Evolutionary conservation across 2,113 vertebrate genomes (phyloP).

Genomic region (Zosterops japonicus): DNA sequence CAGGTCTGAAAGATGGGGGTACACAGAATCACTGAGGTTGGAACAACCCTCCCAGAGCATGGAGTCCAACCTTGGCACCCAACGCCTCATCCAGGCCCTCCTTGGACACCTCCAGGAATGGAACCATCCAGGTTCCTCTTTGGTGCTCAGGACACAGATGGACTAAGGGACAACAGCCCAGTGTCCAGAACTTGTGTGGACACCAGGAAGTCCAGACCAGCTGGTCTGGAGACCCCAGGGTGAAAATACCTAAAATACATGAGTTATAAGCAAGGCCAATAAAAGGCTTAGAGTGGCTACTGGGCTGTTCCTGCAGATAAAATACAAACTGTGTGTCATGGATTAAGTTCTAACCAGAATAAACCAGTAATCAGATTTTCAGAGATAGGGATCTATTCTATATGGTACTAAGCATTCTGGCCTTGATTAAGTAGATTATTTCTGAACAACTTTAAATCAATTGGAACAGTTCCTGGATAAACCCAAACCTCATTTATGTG

Average conservation of each 20-base stretch:
- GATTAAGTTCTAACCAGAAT: conserved; percentile 17
- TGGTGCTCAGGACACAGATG: not conserved
- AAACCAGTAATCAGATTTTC: conserved; percentile 43
- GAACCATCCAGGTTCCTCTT: not conserved
- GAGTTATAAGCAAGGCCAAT: not conserved
- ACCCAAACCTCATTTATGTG: not conserved
- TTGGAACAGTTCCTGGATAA: conserved; percentile 20
- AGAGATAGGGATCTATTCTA: conserved; percentile 31
- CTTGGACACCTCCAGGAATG: not conserved
- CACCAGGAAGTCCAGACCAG: not conserved
- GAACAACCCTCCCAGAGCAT: not conserved
- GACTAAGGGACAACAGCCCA: not conserved
- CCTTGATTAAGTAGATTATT: conserved; percentile 32
- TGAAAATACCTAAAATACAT: not conserved
- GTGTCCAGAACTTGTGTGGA: not conserved
- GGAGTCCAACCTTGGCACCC: not conserved
- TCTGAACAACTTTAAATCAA: conserved; percentile 21
- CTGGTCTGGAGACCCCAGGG: not conserved
- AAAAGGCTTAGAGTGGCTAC: not conserved
- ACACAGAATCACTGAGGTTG: not conserved
- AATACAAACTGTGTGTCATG: not conserved
- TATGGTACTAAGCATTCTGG: not conserved
- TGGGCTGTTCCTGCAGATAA: not conserved
- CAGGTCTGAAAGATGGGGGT: not conserved
- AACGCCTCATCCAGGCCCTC: not conserved